Conservation (phyloP, 92 coral and sea anemone genomes). For the Heteractis magnifica region DNA sequence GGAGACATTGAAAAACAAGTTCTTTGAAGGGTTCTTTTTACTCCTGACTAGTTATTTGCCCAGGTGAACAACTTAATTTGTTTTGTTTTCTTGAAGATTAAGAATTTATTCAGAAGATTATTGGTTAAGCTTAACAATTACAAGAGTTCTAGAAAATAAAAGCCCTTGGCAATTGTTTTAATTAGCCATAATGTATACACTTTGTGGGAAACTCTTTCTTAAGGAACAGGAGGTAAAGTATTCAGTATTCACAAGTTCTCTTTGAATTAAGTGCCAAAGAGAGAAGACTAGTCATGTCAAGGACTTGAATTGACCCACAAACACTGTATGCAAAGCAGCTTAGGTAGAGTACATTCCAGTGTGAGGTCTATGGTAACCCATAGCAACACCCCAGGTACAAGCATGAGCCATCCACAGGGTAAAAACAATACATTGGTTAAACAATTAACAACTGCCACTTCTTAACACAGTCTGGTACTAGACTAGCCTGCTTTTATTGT, state of each 20-base stretch:
- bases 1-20: background rate
- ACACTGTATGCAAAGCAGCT: slow-evolving; percentile 1
- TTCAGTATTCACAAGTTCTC: slow-evolving; percentile 3
- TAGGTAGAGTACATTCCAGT: slow-evolving; percentile 15
- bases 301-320: slow-evolving; percentile 15
- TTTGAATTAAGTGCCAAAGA: slow-evolving; percentile 16
- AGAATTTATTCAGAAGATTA: slow-evolving; percentile 20
- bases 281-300: slow-evolving; percentile 13
- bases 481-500: slow-evolving; percentile 2
- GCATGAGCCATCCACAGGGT: background rate
- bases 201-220: slow-evolving; percentile 16
- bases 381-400: slow-evolving; percentile 12
- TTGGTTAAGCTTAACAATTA: background rate
- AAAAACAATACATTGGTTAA: slow-evolving; percentile 17
- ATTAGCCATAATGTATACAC: background rate
- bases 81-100: slow-evolving; percentile 7
- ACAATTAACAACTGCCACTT: slow-evolving; percentile 20
- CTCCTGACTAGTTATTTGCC: slow-evolving; percentile 17
- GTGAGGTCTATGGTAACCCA: slow-evolving; percentile 7
- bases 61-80: slow-evolving; percentile 25
- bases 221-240: slow-evolving; percentile 13
- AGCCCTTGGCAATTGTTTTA: background rate
- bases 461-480: slow-evolving; percentile 23
- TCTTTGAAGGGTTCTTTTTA: background rate
- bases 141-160: slow-evolving; percentile 11